A percentile compares a stretch with the other conserved stretches of the same genome.
Conservation (phyloP, 2,113 vertebrate species). For the Pithys albifrons region DNA sequence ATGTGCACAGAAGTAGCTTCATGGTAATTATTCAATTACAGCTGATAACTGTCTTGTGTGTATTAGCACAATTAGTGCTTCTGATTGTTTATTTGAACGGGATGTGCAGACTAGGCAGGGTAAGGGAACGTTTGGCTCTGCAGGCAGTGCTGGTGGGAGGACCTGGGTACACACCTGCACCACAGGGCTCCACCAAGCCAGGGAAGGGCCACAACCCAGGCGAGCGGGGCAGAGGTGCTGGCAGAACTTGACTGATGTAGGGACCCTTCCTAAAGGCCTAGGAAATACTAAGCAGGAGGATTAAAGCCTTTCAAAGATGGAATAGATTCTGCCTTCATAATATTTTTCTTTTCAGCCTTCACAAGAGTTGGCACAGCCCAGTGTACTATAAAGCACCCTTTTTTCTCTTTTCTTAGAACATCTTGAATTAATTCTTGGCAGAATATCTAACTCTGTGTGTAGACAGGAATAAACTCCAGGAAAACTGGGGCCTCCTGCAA, state of each 20-base stretch:
- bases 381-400: background rate
- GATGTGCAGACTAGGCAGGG: background rate
- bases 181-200: background rate
- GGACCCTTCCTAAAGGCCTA: background rate
- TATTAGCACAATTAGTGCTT: background rate
- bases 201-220: background rate
- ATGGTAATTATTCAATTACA: background rate
- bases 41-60: background rate
- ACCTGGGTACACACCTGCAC: background rate
- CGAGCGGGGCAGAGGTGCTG: background rate
- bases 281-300: background rate
- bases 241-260: fast-evolving
- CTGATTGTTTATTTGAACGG: background rate
- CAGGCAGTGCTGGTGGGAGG: background rate
- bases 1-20: background rate
- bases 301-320: background rate
- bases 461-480: background rate
- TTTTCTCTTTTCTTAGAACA: background rate
- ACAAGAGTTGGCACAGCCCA: background rate
- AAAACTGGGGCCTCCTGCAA: conserved; percentile 14
- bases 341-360: conserved; percentile 15
- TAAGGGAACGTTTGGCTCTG: background rate
- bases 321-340: background rate
- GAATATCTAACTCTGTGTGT: background rate
- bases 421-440: conserved; percentile 46